Evolutionary conservation across 2,113 vertebrate species (phyloP).

Genomic region (Probosciger aterrimus): DNA sequence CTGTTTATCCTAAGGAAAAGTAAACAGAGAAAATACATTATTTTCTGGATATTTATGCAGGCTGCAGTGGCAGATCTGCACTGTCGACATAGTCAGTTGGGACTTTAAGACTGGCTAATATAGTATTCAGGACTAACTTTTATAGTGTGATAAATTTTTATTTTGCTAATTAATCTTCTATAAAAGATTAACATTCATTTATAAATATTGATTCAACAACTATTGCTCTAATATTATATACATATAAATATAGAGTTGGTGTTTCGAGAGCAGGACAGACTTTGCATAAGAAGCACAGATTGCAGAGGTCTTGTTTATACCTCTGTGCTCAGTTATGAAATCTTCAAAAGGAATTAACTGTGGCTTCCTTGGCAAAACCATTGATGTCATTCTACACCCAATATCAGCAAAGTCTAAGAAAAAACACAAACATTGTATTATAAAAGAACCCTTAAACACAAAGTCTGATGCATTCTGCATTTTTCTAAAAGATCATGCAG

Average conservation of each 20-base stretch:
- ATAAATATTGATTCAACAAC: conserved; percentile 60
- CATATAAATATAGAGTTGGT: conserved; percentile 11
- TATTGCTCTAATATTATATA: conserved; percentile 23
- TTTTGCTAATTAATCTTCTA: conserved; percentile 54
- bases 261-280: conserved; percentile 10
- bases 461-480: not conserved
- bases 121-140: conserved; percentile 7
- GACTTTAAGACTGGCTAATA: conserved; percentile 5
- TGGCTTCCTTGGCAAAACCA: not conserved
- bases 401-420: not conserved
- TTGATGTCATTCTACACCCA: not conserved
- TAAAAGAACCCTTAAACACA: not conserved
- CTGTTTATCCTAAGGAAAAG: conserved; percentile 66
- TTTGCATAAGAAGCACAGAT: not conserved
- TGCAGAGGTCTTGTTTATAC: not conserved
- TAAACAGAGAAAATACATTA: conserved; percentile 24
- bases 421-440: accelerated
- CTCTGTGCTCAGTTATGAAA: not conserved
- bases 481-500: not conserved
- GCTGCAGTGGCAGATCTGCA: not conserved
- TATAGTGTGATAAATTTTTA: conserved; percentile 42
- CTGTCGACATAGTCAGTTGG: not conserved
- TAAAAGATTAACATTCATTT: conserved; percentile 62
- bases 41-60: not conserved
- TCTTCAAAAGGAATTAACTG: not conserved